Evolutionary conservation across 2,797 vertebrate species (phyloP), one percentile per base, ranked within the genome.

Genomic region (Notolepis coatsorum): DNA sequence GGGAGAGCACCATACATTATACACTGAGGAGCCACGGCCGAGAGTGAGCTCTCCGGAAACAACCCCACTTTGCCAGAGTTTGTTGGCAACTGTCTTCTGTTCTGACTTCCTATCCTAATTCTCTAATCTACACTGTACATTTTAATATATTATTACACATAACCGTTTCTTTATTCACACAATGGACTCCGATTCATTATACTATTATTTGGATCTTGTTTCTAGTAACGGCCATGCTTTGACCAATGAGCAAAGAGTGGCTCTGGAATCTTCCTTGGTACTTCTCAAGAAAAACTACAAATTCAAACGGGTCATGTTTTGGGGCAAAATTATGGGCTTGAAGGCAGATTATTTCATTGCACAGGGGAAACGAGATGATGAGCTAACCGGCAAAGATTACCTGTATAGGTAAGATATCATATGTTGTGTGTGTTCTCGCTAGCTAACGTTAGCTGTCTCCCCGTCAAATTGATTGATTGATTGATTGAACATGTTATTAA

Each of bases 321-420:
- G 95, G 95, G 94, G 95, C 50, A 91, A 91, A 72, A 89, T 96
- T 74, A 85, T 89, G 17, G 94, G 94, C 17, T 50, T 92, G 13
- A 84, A 82, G 13, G 80, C 78, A 0, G 71, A 91, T 65, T 95
- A 96, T 75, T 94, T 91, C 71, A 92, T 96, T 62, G 92, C 92
- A 3, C 89, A 94, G 65, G 94, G 95, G 2, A 52, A 93, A 39
- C 88, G 75, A 37, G 71, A 77, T 5, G 89, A 95, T 78, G 87
- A 91, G 68, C 84, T 94, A 5, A 84, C 55, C 0, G 75, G 72
- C 23, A 91, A 88, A 72, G 90, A 88, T 71, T 89, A 78, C 5
- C 88, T 95, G 6, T 95, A 95, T 91, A 95, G 94, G 95, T 95
- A 85, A 59, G 38, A 15, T 31, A 17, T n/a, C 21, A 10, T 10